Evolutionary conservation across 2,113 vertebrate genomes (phyloP).

Genomic region (Sphaerodactylus townsendi): DNA sequence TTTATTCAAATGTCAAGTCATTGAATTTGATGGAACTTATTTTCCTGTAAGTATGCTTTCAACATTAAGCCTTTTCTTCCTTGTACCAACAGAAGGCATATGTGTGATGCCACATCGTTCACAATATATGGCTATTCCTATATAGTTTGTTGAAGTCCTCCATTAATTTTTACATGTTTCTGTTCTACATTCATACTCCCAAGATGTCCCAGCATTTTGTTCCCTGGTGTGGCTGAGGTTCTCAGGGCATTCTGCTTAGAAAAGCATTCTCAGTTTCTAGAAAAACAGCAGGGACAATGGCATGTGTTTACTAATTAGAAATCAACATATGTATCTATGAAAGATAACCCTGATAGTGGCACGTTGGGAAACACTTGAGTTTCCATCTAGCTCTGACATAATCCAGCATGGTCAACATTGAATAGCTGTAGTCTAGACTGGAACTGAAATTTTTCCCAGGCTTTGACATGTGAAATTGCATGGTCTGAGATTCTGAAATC

Average conservation of each 20-base stretch:
- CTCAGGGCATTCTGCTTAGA: neutral
- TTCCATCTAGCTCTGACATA: neutral
- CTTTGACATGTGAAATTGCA: too few species aligned
- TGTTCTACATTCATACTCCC: neutral
- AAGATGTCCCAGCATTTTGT: neutral
- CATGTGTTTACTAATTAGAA: neutral
- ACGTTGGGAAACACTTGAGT: too few species aligned
- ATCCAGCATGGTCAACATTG: neutral
- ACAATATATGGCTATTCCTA: neutral
- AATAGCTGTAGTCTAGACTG: neutral
- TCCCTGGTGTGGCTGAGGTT: neutral
- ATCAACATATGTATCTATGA: neutral
- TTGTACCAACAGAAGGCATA: neutral
- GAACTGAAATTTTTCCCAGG: neutral
- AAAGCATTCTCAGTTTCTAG: neutral
- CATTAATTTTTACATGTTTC: neutral
- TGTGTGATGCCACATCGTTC: neutral
- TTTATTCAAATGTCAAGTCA: neutral
- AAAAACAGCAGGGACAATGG: neutral
- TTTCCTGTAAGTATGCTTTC: neutral
- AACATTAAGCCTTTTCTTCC: neutral
- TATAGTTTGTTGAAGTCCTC: neutral
- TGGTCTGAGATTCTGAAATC: neutral
- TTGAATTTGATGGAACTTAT: neutral
- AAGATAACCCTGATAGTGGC: neutral